Percentiles rank a stretch among this genome's conserved stretches.
Evolutionary conservation across 2,797 vertebrate genomes (phyloP).

Genomic region (Synaphobranchus kaupii): DNA sequence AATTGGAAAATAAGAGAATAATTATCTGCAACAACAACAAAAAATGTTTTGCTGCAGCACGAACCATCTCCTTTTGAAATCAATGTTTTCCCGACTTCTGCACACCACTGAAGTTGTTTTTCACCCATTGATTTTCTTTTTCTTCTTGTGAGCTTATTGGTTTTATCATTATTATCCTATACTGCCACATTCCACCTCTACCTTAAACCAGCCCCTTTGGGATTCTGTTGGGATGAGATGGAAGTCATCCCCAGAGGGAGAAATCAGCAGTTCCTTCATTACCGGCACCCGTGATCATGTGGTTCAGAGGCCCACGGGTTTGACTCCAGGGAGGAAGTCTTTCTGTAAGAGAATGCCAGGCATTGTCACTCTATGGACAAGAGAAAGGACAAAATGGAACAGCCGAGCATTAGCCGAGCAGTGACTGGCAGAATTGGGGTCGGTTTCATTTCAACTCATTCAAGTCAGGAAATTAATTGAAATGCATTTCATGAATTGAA

Average conservation of each 20-base stretch:
- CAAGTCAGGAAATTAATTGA: too few relatives aligned
- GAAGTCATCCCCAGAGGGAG: slow-evolving; percentile 8
- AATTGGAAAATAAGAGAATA: neutral
- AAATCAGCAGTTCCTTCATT: too few relatives aligned
- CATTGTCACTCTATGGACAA: neutral
- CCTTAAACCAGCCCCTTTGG: slow-evolving; percentile 26
- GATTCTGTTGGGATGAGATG: slow-evolving; percentile 28
- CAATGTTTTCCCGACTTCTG: neutral
- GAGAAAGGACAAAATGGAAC: too few relatives aligned
- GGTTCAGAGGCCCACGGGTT: neutral
- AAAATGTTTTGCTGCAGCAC: neutral
- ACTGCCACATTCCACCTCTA: neutral
- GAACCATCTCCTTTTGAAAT: slow-evolving; percentile 16
- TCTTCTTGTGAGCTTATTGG: neutral
- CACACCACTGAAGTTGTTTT: neutral
- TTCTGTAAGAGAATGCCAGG: too few relatives aligned
- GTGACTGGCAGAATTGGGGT: too few relatives aligned
- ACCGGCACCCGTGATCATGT: neutral
- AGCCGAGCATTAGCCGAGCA: too few relatives aligned
- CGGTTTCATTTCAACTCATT: too few relatives aligned
- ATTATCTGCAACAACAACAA: neutral
- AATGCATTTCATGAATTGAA: too few relatives aligned
- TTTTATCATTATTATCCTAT: neutral
- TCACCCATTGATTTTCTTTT: neutral
- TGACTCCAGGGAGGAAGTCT: neutral